A percentile compares a stretch with the other conserved stretches of the same genome.
phyloP scores from a whole-genome alignment of 1,140 invertebrate genomes.

The Chrysoperla carnea region DNA sequence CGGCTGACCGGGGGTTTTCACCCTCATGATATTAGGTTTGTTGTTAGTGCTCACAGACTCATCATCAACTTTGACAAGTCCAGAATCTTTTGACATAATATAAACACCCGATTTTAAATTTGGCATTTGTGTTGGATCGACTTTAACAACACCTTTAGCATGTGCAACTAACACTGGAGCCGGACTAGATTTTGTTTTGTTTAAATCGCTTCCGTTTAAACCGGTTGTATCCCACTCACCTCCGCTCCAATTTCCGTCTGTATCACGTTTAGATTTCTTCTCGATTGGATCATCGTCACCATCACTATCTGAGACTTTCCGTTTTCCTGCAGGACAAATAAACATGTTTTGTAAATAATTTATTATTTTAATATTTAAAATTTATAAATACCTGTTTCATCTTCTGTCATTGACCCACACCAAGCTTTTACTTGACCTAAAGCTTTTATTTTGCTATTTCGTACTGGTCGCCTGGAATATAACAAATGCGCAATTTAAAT shows the following conservation, averaged over 20 bases:
- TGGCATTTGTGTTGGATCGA: slow-evolving; percentile 53
- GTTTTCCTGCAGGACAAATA: background rate
- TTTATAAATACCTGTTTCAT: slow-evolving; percentile 19
- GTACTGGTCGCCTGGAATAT: slow-evolving; percentile 39
- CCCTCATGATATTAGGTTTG: background rate
- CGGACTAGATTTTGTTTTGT: slow-evolving; percentile 15
- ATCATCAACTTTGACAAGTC: slow-evolving; percentile 41
- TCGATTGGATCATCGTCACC: slow-evolving; percentile 22
- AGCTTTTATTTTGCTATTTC: slow-evolving; percentile 62
- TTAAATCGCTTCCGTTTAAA: slow-evolving; percentile 13
- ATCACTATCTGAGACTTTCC: slow-evolving; percentile 22
- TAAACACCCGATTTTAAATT: slow-evolving; percentile 46
- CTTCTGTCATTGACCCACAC: slow-evolving; percentile 50
- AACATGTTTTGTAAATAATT: too few relatives aligned
- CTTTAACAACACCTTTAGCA: slow-evolving; percentile 52
- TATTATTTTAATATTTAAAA: too few relatives aligned
- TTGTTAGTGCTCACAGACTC: background rate
- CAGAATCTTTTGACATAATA: slow-evolving; percentile 56
- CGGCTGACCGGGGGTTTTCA: background rate
- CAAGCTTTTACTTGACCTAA: slow-evolving; percentile 70
- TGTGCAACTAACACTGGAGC: slow-evolving; percentile 34
- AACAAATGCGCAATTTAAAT: background rate
- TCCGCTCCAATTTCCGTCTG: slow-evolving; percentile 3
- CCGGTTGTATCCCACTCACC: slow-evolving; percentile 6
- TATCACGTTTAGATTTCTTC: slow-evolving; percentile 21